phyloP scores from a whole-genome alignment of 1,140 invertebrate genomes.

The Bathynomus jamesi region DNA sequence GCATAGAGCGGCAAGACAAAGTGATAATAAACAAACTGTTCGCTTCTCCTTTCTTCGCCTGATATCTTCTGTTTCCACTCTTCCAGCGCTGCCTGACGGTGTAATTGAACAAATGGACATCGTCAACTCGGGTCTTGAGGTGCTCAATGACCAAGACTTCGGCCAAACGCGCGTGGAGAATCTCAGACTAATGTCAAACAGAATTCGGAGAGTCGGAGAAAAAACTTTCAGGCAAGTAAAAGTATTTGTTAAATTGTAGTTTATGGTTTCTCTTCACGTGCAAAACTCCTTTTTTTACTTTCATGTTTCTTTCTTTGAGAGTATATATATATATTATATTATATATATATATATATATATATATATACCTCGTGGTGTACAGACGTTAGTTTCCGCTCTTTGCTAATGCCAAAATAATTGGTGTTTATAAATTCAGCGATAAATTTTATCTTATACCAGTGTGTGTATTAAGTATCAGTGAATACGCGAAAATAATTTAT shows the following conservation, averaged over 20 bases:
- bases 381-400: no score
- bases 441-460: no score
- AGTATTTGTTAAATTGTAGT: neutral
- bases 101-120: constrained; percentile 52
- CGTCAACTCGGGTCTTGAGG: constrained; percentile 49
- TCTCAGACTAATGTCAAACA: constrained; percentile 50
- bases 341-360: constrained; percentile 11
- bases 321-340: neutral
- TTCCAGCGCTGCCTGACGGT: constrained; percentile 48
- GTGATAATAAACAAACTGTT: neutral
- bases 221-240: constrained; percentile 47
- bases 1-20: no score
- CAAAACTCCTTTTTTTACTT: neutral
- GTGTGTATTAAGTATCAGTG: no score
- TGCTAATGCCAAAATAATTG: no score
- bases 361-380: no score
- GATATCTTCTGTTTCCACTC: no score
- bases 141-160: constrained; percentile 48
- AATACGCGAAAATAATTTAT: no score
- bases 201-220: constrained; percentile 46
- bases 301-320: neutral
- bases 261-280: neutral
- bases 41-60: neutral
- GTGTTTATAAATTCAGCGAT: no score
- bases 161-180: constrained; percentile 47